These are phyloP conservation scores for Halocaridina rubra DNA, from an alignment of 2,888 invertebrate genomes.

Conservation along the genomic window DNA sequence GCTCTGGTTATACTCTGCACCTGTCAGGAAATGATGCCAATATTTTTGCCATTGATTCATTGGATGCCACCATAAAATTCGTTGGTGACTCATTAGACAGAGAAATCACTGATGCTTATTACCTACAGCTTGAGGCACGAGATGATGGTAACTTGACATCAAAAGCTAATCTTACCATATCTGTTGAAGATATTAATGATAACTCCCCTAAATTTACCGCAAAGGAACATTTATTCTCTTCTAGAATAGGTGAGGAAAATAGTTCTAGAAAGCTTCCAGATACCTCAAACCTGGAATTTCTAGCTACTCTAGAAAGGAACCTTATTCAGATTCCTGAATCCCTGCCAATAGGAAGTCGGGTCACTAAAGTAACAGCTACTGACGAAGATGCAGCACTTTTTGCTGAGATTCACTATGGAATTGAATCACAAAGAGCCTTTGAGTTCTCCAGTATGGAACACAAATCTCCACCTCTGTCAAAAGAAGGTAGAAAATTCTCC, in stretches of 20 bases:
- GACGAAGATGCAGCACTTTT: slow-evolving; percentile 46
- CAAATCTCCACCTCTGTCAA: not conserved
- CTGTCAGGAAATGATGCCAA: slow-evolving; percentile 82
- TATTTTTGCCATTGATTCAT: slow-evolving; percentile 77
- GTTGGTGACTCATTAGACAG: slow-evolving; percentile 76
- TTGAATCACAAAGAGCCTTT: slow-evolving; percentile 44
- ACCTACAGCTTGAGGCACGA: slow-evolving; percentile 78
- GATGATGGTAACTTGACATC: slow-evolving; percentile 77
- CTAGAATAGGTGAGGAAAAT: slow-evolving; percentile 19
- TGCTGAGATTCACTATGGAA: slow-evolving; percentile 41
- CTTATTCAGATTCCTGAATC: slow-evolving; percentile 53
- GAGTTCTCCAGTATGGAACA: not conserved
- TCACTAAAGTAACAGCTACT: slow-evolving; percentile 50
- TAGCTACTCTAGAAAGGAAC: slow-evolving; percentile 21
- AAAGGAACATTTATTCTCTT: slow-evolving; percentile 30
- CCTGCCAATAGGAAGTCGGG: slow-evolving; percentile 48
- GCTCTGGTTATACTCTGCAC: slow-evolving; percentile 78
- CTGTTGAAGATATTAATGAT: slow-evolving; percentile 84
- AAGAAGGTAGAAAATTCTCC: slow-evolving; percentile 26
- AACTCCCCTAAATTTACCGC: slow-evolving; percentile 70
- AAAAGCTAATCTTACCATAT: slow-evolving; percentile 79
- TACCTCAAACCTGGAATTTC: not conserved
- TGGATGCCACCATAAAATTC: slow-evolving; percentile 74
- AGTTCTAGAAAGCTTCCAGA: slow-evolving; percentile 17
- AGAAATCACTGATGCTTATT: slow-evolving; percentile 78